phyloP scores from a whole-genome alignment of 2,888 invertebrate genomes.

The Lacanobia wlatinum region DNA sequence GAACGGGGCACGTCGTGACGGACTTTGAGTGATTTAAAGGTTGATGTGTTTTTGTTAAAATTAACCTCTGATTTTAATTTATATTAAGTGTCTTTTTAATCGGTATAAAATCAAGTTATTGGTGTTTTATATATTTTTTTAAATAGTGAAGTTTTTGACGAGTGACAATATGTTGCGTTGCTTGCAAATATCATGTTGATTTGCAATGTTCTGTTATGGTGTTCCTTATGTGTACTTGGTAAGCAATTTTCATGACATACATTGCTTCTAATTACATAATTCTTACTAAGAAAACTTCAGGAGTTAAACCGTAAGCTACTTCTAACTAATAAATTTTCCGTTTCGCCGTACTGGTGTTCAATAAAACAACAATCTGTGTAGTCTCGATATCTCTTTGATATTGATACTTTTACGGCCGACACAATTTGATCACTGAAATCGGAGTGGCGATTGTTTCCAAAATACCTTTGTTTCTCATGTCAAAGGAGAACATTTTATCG shows the following conservation, averaged over 20 bases:
- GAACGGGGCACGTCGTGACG: not conserved
- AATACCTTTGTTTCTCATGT: constrained; percentile 18
- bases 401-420: constrained; percentile 23
- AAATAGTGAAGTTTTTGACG: not conserved
- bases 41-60: too few relatives aligned
- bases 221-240: constrained; percentile 40
- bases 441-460: constrained; percentile 22
- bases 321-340: constrained; percentile 1
- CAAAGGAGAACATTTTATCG: constrained; percentile 10
- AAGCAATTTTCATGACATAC: constrained; percentile 8
- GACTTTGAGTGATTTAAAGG: not conserved
- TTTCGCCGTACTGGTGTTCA: not conserved
- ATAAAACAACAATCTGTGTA: constrained; percentile 28
- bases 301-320: not conserved
- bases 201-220: constrained; percentile 47
- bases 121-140: not conserved
- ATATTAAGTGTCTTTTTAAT: not conserved
- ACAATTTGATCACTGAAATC: constrained; percentile 46
- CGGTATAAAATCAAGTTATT: too few relatives aligned
- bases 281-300: not conserved
- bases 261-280: not conserved
- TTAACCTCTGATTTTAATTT: not conserved
- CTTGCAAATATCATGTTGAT: constrained; percentile 43
- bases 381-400: constrained; percentile 36
- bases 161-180: not conserved